phyloP scores from a whole-genome alignment of 2,113 vertebrate species.

The Numenius arquata region DNA sequence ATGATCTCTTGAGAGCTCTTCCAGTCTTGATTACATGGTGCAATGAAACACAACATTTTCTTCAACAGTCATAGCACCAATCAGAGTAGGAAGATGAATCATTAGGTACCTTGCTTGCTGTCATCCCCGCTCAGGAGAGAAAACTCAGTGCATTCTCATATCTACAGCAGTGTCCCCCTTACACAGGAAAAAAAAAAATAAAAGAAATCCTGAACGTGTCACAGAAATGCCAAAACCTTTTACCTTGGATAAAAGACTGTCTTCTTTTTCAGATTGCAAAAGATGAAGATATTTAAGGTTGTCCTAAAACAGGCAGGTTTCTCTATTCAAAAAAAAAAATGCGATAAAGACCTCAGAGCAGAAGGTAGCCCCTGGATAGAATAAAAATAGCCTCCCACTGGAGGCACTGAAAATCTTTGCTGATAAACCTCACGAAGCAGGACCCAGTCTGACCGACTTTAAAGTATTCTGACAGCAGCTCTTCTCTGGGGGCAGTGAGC shows the following conservation, averaged over 20 bases:
- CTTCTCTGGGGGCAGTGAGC: neutral
- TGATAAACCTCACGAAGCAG: slow-evolving; percentile 38
- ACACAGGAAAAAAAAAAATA: neutral
- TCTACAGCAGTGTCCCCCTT: neutral
- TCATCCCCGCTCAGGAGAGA: neutral
- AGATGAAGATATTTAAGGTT: neutral
- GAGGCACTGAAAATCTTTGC: slow-evolving; percentile 53
- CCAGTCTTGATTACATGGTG: neutral
- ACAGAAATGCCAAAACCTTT: neutral
- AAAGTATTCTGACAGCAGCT: slow-evolving; percentile 62
- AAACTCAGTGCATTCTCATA: neutral
- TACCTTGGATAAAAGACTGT: neutral
- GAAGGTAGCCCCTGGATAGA: slow-evolving; percentile 36
- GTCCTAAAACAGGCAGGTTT: slow-evolving; percentile 24
- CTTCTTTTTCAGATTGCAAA: neutral
- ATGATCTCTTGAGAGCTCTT: neutral
- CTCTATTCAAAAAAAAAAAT: neutral
- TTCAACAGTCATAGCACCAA: neutral
- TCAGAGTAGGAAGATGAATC: neutral
- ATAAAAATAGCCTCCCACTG: slow-evolving; percentile 52
- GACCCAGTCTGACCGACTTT: slow-evolving; percentile 47
- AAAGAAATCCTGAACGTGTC: neutral
- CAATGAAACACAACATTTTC: slow-evolving; percentile 30
- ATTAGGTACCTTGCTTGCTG: neutral
- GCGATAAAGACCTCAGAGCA: neutral